Evolutionary conservation across 2,113 vertebrate genomes (phyloP), one percentile per base, ranked within the genome.

Genomic region (Embiotoca jacksoni): DNA sequence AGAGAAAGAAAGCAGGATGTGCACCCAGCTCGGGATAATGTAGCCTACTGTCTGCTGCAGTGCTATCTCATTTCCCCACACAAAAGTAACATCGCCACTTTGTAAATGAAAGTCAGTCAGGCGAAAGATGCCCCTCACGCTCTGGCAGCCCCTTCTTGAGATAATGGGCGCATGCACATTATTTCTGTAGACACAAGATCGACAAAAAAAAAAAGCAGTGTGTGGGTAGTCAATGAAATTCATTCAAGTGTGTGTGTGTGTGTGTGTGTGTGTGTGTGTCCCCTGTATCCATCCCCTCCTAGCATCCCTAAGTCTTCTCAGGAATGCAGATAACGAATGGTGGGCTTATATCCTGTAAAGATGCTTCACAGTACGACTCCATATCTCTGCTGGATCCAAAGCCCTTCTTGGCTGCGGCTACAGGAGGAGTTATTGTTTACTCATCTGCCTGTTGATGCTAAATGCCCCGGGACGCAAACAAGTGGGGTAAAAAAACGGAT

Each of bases 81-180:
- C 84, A 91, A 91, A 91, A 93, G 91, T 89, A 91, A 91, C 90
- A 92, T 86, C 1, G 64, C 79, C 81, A 87, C 90, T 91, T 86
- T 91, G 91, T 90, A 92, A 91, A 91, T 90, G 89, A 91, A 93
- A 91, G 85, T 74, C 90, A 91, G 86, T 80, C 86, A 83, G 90
- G 85, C 84, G 71, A 86, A 85, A 82, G 87, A 81, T 80, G 88
- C 90, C 73, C 87, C 90, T 91, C 89, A 87, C 68, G 88, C 90
- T 88, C 81, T 35, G 79, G 44, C 84, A 31, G 82, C 77, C 81
- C 67, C 77, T 84, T 82, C 82, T 86, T 65, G 58, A 88, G 88
- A 91, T 91, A 92, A 90, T 89, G 87, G 87, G 50, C 10, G 50
- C 74, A 65, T 80, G 62, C 80, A 82, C 86, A 86, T 87, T 82